phyloP scores from a whole-genome alignment of 2,888 invertebrate genomes.

The Pristionchus maxplancki region DNA sequence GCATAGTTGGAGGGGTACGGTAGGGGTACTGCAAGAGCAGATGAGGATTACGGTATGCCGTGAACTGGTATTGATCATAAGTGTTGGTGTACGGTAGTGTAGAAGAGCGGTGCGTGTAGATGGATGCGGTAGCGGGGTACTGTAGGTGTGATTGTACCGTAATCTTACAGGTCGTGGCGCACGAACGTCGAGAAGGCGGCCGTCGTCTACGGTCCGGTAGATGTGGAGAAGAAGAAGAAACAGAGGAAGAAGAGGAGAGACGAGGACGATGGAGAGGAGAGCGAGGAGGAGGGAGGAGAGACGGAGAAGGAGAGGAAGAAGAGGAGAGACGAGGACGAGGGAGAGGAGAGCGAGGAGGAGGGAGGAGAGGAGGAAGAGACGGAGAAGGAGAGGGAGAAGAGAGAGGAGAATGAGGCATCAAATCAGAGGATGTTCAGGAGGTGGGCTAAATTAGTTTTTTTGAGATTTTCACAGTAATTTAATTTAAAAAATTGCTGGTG shows the following conservation, averaged over 20 bases:
- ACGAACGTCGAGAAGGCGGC: background rate
- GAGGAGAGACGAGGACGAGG: background rate
- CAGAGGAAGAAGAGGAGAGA: no score
- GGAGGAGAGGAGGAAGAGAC: background rate
- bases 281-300: no score
- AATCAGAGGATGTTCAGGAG: background rate
- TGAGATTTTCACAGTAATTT: no score
- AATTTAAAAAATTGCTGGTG: no score
- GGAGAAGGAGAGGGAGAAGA: background rate
- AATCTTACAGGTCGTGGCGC: background rate
- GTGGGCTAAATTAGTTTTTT: background rate
- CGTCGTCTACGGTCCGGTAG: background rate
- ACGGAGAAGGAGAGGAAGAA: background rate
- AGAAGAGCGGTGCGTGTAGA: no score
- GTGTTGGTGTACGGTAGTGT: constrained; percentile 15
- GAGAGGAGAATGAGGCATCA: background rate
- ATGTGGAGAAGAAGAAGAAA: background rate
- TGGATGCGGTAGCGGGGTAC: no score
- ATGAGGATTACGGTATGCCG: background rate
- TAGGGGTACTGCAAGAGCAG: no score
- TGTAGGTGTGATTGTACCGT: background rate
- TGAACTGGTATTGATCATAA: background rate
- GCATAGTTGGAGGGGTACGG: background rate
- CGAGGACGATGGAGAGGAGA: no score
- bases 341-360: background rate